These are phyloP conservation scores for Anthonomus grandis DNA, from an alignment of 1,140 invertebrate genomes.

Conservation along the genomic window DNA sequence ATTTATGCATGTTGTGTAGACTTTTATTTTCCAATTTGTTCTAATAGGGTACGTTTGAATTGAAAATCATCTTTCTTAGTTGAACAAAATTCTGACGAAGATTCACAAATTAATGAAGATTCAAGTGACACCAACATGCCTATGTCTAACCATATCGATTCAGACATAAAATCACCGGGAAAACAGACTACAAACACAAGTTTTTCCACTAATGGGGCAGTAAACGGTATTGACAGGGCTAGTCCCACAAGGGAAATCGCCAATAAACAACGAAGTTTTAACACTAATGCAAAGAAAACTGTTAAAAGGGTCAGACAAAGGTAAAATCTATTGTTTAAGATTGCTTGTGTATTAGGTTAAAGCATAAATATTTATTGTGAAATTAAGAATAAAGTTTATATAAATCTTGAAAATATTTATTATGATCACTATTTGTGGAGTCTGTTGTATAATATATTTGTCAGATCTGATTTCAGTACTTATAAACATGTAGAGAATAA, in stretches of 20 bases:
- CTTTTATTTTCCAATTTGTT: no score
- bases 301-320: conserved; percentile 68
- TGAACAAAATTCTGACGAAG: conserved; percentile 83
- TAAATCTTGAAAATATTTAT: no score
- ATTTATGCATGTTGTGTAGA: no score
- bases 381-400: no score
- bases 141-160: conserved; percentile 64
- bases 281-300: conserved; percentile 62
- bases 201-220: conserved; percentile 49
- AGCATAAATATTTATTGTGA: no score
- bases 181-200: conserved; percentile 58
- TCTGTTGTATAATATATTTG: no score
- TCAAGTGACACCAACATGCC: conserved; percentile 70
- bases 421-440: no score
- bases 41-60: no score
- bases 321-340: conserved; percentile 46
- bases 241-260: conserved; percentile 47
- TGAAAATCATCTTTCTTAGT: conserved; percentile 54
- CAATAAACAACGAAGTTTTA: conserved; percentile 59
- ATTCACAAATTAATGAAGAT: conserved; percentile 79
- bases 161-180: conserved; percentile 58
- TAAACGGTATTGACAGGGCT: conserved; percentile 56
- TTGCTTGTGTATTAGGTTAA: no score
- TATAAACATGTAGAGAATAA: no score
- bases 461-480: no score